Base-by-base conservation (phyloP, 1,140 invertebrate genomes). In the Nasonia longicornis region DNA sequence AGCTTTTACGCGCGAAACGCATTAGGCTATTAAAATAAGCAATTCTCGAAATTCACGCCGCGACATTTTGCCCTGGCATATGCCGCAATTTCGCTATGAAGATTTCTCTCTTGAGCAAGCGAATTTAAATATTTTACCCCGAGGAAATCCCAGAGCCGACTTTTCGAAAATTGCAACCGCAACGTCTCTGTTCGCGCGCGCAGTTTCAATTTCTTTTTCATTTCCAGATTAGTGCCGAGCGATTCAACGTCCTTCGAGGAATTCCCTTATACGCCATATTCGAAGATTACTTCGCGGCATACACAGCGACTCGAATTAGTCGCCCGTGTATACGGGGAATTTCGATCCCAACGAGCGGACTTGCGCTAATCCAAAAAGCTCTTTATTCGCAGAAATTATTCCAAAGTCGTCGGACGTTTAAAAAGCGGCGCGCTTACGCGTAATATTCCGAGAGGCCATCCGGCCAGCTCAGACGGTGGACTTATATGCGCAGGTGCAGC, bases 21-120 rank as follows among this genome's bases (percentile, higher is more conserved):
- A 58, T 58, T 58, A 52, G 48, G 48, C 48, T 52, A 58, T 58
- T 58, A 58, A 58, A 58, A 58, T 58, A n/a, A 58, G 52, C 52
- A 7, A 58, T 58, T 58, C 7, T 58, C 6, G 52, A 58, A 58
- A 58, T 58, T 48, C 38, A 10, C 10, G 38, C 0, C 7, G 48
- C 48, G 48, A 52, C 48, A 52, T 52, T 52, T 52, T 52, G 14
- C 38, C 6, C 7, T 8, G 38, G 31, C 31, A 35, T 52, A 16
- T 14, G 48, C 16, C 16, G 48, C 48, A 52, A 52, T 52, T 16
- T 52, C 48, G 8, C 48, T 52, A 16, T 52, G 38, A 42, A 42
- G 38, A 42, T 42, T 42, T 42, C 7, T 52, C 38, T 52, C 48
- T 4, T 11, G 52, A 58, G 52, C 38, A 0, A 11, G 52, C 16